Base-by-base conservation (phyloP, 2,113 vertebrate genomes). In the Empidonax traillii region DNA sequence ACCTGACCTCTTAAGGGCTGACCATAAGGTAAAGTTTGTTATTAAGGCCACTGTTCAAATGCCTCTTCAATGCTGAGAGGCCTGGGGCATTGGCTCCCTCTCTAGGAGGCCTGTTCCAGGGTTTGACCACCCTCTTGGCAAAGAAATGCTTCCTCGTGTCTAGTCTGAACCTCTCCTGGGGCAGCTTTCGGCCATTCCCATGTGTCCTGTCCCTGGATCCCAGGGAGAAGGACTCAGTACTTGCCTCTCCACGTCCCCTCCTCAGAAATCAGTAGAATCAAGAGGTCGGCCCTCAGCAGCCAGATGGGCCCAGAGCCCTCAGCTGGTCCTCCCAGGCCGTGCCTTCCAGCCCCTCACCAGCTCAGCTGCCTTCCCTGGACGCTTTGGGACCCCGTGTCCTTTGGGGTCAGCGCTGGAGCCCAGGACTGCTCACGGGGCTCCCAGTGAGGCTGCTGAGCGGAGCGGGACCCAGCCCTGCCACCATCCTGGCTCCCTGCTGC, bases 371-470 rank as follows among this genome's bases (percentile, higher is more conserved):
- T 58, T 10, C 22, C 68, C n/a, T 13, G 16, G 41, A 1, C 0
- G 5, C 4, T 28, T 59, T 4, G 3, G 20, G 43, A 25, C 24
- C 35, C 52, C 13, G 3, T 3, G 10, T 21, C 37, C 35, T 35
- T 35, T 35, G 5, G 55, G 63, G 31, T 28, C 37, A 15, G 0
- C 0, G 3, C 55, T 15, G 68, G 31, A 12, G 14, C 27, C 31
- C 56, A 15, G 55, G 4, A 31, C 37, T 22, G 19, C 20, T 14
- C 17, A 3, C 5, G 12, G 22, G 6, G 17, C 2, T 58, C 23
- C 20, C 0, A 12, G 14, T 15, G 46, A 74, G 61, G 33, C 41
- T 0, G 0, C 59, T 31, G 58, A 39, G 17, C 9, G 33, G 18
- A 18, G 35, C 4, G 8, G 51, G 12, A 55, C 15, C 11, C 17